Evolutionary conservation across 2,113 vertebrate species (phyloP).

Genomic region (Colistium nudipinnis): DNA sequence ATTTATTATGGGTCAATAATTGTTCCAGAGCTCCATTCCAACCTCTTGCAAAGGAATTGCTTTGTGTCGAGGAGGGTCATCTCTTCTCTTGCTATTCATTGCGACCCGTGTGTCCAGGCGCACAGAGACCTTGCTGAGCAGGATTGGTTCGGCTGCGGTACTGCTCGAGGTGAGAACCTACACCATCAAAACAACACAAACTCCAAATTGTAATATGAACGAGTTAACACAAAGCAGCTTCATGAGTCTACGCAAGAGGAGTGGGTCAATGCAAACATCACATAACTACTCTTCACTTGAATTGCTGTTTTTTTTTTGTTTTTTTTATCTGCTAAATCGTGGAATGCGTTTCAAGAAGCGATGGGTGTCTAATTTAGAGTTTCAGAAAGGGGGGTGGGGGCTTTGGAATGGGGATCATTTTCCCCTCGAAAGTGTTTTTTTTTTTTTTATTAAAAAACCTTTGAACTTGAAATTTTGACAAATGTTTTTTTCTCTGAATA

Average conservation of each 20-base stretch:
- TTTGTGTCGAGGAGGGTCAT: conserved; percentile 48
- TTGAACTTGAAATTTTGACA: no score
- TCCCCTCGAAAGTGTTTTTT: background rate
- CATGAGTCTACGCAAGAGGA: background rate
- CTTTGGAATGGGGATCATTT: no score
- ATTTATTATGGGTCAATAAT: conserved; percentile 6
- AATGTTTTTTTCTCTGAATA: no score
- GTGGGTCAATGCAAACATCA: conserved; percentile 1
- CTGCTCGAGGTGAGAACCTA: conserved; percentile 62
- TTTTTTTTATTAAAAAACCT: no score
- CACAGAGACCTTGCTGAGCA: conserved; percentile 28
- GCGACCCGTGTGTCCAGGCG: conserved; percentile 42
- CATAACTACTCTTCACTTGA: background rate
- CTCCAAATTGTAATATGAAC: no score
- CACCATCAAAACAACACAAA: conserved; percentile 17
- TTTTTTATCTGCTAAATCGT: conserved; percentile 20
- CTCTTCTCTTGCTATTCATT: conserved; percentile 44
- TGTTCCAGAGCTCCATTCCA: background rate
- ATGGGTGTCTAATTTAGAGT: conserved; percentile 45
- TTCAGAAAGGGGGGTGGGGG: no score
- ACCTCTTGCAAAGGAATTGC: conserved; percentile 30
- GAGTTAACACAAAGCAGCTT: conserved; percentile 17
- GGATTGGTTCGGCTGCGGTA: conserved; percentile 50
- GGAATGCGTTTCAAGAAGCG: conserved; percentile 22
- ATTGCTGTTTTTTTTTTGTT: conserved; percentile 17